Evolutionary conservation across 2,888 invertebrate genomes (phyloP).

Genomic region (Chaitophorus viminalis): DNA sequence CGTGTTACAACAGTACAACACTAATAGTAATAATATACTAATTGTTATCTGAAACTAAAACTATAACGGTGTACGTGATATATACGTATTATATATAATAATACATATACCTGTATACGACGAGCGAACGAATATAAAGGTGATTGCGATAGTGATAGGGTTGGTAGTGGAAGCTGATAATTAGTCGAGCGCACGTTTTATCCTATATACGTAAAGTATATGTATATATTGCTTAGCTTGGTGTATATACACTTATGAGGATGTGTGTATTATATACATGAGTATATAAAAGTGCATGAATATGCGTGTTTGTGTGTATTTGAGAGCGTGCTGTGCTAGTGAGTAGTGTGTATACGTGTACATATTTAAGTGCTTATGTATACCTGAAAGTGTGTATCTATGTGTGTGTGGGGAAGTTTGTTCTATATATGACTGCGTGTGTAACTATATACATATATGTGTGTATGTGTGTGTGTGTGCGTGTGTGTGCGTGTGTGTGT

Average conservation of each 20-base stretch:
- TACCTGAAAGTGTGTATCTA: no score
- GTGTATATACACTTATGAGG: not conserved
- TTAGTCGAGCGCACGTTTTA: slow-evolving; percentile 17
- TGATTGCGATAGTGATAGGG: not conserved
- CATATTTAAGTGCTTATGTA: no score
- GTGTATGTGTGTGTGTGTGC: no score
- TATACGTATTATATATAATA: not conserved
- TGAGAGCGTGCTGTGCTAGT: no score
- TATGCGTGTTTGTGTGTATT: no score
- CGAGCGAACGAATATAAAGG: not conserved
- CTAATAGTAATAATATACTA: slow-evolving; percentile 30
- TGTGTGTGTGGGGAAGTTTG: no score
- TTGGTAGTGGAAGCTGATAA: not conserved
- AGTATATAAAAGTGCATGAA: no score
- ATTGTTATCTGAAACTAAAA: slow-evolving; percentile 49
- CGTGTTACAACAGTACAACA: not conserved
- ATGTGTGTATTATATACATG: not conserved
- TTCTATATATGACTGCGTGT: no score
- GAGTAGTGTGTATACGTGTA: no score
- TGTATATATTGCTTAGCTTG: no score
- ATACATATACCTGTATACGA: not conserved
- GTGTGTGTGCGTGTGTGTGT: no score
- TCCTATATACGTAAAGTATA: not conserved
- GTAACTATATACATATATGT: no score
- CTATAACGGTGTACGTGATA: not conserved